phyloP scores from a whole-genome alignment of 2,113 vertebrate genomes.

The Leptodactylus fuscus region DNA sequence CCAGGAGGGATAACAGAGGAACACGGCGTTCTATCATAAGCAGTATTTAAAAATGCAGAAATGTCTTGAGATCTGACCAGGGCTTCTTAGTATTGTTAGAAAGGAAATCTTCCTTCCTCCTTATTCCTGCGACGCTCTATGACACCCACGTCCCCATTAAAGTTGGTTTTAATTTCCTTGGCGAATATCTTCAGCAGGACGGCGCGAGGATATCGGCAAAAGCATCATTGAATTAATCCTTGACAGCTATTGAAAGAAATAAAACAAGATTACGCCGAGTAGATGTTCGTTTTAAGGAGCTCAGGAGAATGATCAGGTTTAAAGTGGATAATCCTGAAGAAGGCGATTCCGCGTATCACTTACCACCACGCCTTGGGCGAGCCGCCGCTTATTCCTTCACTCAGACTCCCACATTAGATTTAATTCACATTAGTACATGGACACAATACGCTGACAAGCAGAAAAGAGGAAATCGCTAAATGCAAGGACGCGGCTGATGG shows the following conservation, averaged over 20 bases:
- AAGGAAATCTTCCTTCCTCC: neutral
- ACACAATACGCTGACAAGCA: neutral
- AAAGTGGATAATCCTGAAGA: slow-evolving; percentile 27
- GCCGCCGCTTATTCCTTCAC: neutral
- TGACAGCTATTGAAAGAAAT: slow-evolving; percentile 30
- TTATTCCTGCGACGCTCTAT: too few species aligned
- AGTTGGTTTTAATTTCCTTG: neutral
- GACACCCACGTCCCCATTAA: neutral
- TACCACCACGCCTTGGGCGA: slow-evolving; percentile 15
- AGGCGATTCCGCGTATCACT: slow-evolving; percentile 15
- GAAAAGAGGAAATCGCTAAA: neutral
- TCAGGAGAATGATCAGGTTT: slow-evolving; percentile 31
- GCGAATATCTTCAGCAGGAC: neutral
- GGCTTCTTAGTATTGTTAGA: neutral
- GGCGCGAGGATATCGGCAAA: neutral
- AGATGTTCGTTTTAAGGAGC: slow-evolving; percentile 32
- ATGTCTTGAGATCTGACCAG: neutral
- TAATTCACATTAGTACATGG: slow-evolving; percentile 1
- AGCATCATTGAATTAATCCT: slow-evolving; percentile 41
- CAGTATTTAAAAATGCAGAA: too few species aligned
- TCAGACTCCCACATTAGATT: slow-evolving; percentile 1
- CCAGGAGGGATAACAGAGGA: too few species aligned
- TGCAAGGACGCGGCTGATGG: neutral
- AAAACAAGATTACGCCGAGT: slow-evolving; percentile 35
- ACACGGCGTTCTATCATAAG: neutral